These are phyloP conservation scores for Halichoerus grypus DNA, from an alignment of 2,113 vertebrate genomes.

Conservation along the genomic window DNA sequence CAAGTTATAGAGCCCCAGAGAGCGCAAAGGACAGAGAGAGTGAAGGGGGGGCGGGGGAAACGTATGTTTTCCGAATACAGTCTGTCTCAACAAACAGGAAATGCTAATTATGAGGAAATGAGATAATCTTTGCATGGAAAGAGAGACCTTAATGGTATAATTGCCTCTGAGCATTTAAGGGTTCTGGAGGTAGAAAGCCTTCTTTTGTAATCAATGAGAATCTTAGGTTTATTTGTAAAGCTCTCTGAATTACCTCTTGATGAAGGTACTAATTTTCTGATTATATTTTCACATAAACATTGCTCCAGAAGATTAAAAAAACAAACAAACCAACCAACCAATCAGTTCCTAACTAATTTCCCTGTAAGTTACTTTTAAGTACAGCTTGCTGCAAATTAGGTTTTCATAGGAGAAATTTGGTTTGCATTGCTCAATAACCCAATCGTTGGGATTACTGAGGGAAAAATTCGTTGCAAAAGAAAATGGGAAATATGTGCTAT, in stretches of 20 bases:
- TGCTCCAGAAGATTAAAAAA: slow-evolving; percentile 63
- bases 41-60: rapidly evolving
- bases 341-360: slow-evolving; percentile 68
- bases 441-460: background rate
- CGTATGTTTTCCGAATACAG: background rate
- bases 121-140: slow-evolving; percentile 58
- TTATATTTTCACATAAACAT: slow-evolving; percentile 81
- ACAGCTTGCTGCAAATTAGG: slow-evolving; percentile 18
- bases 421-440: background rate
- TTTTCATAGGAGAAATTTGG: slow-evolving; percentile 48
- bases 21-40: background rate
- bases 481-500: background rate
- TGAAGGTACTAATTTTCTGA: slow-evolving; percentile 81
- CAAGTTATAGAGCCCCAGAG: background rate
- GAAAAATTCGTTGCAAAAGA: slow-evolving; percentile 38
- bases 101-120: slow-evolving; percentile 72
- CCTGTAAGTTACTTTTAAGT: slow-evolving; percentile 62
- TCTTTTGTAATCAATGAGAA: slow-evolving; percentile 81
- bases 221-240: slow-evolving; percentile 76
- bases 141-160: slow-evolving; percentile 73
- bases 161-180: slow-evolving; percentile 65
- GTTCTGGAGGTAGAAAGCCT: slow-evolving; percentile 73
- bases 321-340: slow-evolving; percentile 62
- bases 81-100: slow-evolving; percentile 65
- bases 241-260: slow-evolving; percentile 81